These are phyloP conservation scores for Agonopterix arenella DNA, from an alignment of 2,888 invertebrate species.

Conservation along the genomic window DNA sequence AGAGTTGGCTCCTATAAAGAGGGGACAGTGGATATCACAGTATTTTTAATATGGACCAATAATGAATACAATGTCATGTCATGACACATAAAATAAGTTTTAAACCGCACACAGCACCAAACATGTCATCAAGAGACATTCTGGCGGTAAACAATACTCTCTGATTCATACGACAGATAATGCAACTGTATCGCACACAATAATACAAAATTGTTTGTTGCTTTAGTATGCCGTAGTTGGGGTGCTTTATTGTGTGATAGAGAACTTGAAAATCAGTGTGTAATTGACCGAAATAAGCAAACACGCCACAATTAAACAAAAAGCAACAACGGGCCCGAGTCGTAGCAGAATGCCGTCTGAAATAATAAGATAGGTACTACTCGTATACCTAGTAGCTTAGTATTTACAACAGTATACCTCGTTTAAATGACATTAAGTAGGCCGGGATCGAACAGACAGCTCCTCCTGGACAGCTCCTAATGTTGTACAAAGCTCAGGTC, in stretches of 20 bases:
- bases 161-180: conserved; percentile 49
- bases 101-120: conserved; percentile 30
- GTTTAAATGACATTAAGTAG: too few relatives aligned
- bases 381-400: too few relatives aligned
- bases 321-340: too few relatives aligned
- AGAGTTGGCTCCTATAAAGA: too few relatives aligned
- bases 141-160: conserved; percentile 43
- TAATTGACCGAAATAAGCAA: not conserved
- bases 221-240: conserved; percentile 2
- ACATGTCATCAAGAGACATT: conserved; percentile 37
- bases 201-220: conserved; percentile 30
- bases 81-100: not conserved
- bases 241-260: not conserved
- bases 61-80: not conserved
- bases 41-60: too few relatives aligned
- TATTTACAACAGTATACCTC: too few relatives aligned
- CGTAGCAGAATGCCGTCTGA: too few relatives aligned
- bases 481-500: too few relatives aligned
- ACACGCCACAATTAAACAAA: conserved; percentile 24
- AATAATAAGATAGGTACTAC: too few relatives aligned
- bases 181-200: conserved; percentile 40
- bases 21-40: too few relatives aligned
- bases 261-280: conserved; percentile 18
- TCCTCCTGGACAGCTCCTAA: too few relatives aligned
- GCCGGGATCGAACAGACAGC: too few relatives aligned